These are phyloP conservation scores for Xenentodon cancila DNA, from an alignment of 2,797 vertebrate species.

Conservation along the genomic window DNA sequence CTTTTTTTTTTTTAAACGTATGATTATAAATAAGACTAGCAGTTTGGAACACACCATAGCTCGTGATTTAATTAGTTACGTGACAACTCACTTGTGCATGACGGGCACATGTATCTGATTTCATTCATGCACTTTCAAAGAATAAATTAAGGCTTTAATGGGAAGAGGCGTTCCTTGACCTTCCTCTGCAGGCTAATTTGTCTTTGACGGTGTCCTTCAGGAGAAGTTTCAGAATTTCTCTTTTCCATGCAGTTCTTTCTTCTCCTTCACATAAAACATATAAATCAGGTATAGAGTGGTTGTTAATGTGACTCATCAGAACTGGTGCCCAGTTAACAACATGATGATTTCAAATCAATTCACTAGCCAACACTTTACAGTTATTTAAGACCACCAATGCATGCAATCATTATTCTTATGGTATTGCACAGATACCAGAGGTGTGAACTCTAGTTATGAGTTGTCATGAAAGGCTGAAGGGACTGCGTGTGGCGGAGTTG, in stretches of 20 bases:
- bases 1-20: not conserved
- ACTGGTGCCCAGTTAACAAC: too few species aligned
- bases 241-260: not conserved
- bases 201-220: constrained; percentile 57
- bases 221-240: constrained; percentile 44
- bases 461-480: too few species aligned
- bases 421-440: too few species aligned
- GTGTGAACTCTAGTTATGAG: too few species aligned
- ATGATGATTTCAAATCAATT: too few species aligned
- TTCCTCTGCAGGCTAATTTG: constrained; percentile 36
- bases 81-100: constrained; percentile 56
- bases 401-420: too few species aligned
- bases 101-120: constrained; percentile 58
- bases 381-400: too few species aligned
- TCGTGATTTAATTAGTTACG: constrained; percentile 34
- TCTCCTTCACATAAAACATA: not conserved
- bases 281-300: too few species aligned
- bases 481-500: too few species aligned
- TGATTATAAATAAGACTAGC: constrained; percentile 6
- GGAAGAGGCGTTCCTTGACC: constrained; percentile 61
- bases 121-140: constrained; percentile 29
- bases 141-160: constrained; percentile 60
- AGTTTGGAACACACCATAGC: constrained; percentile 25
- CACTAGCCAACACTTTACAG: too few species aligned
- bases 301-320: too few species aligned